phyloP scores from a whole-genome alignment of 2,888 invertebrate species.

The Drosophila demipolita region DNA sequence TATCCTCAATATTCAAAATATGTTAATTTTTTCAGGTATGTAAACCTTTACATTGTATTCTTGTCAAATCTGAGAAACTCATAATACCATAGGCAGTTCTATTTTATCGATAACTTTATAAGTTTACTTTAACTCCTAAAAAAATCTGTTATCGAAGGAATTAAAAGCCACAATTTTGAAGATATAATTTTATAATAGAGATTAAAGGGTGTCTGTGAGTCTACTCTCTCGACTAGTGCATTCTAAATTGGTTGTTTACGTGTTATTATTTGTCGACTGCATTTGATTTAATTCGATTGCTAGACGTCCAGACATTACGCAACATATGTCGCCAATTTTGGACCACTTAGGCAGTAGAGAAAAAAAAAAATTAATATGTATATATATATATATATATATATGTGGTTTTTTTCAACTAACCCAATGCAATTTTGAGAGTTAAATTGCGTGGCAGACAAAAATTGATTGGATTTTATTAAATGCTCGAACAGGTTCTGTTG shows the following conservation, averaged over 20 bases:
- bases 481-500: conserved; percentile 42
- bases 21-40: too few species aligned
- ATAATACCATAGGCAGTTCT: too few species aligned
- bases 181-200: neutral
- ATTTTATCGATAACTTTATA: too few species aligned
- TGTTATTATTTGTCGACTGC: conserved; percentile 42
- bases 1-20: too few species aligned
- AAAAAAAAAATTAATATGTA: neutral
- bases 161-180: rapidly evolving
- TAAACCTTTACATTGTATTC: neutral
- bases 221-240: neutral
- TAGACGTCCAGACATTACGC: conserved; percentile 66
- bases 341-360: conserved; percentile 11
- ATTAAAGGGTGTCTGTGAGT: neutral
- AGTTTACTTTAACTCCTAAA: neutral
- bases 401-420: neutral
- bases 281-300: conserved; percentile 72
- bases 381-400: neutral
- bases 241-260: conserved; percentile 16
- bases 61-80: neutral
- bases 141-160: neutral
- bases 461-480: conserved; percentile 60
- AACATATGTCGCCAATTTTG: conserved; percentile 50
- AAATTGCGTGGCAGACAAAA: conserved; percentile 54
- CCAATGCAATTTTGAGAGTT: conserved; percentile 56